A percentile compares a stretch with the other conserved stretches of the same genome.
phyloP scores from a whole-genome alignment of 2,888 invertebrate species.

The Alsophila aescularia region DNA sequence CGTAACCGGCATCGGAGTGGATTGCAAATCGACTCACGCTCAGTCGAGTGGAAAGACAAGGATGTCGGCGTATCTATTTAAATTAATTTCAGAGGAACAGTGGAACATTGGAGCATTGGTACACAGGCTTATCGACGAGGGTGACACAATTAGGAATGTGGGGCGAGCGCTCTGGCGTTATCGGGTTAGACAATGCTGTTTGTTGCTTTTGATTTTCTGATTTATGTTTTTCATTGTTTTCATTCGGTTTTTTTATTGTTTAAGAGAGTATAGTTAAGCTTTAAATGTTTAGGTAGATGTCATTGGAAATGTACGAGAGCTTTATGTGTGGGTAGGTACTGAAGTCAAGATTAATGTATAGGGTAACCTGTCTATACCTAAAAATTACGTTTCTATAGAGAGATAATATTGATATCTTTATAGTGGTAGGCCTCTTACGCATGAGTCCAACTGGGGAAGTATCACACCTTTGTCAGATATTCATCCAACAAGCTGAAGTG shows the following conservation, averaged over 20 bases:
- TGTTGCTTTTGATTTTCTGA: conserved; percentile 16
- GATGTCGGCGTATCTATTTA: conserved; percentile 63
- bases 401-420: too few relatives aligned
- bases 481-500: too few relatives aligned
- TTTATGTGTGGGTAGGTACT: too few relatives aligned
- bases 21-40: conserved; percentile 75
- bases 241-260: background rate
- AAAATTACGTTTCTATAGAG: too few relatives aligned
- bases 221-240: conserved; percentile 3
- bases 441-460: too few relatives aligned
- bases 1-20: conserved; percentile 66
- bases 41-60: conserved; percentile 72
- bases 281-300: too few relatives aligned
- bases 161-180: conserved; percentile 33
- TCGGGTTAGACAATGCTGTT: conserved; percentile 20
- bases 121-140: conserved; percentile 43
- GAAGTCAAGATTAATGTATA: too few relatives aligned
- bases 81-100: conserved; percentile 68
- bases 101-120: conserved; percentile 32
- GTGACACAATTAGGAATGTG: conserved; percentile 44
- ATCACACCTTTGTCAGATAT: too few relatives aligned
- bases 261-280: too few relatives aligned
- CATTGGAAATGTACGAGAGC: too few relatives aligned
- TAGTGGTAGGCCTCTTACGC: too few relatives aligned
- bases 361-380: too few relatives aligned